Evolutionary conservation across 2,888 invertebrate species (phyloP), one percentile per base, ranked within the genome.

Genomic region (Troides aeacus): DNA sequence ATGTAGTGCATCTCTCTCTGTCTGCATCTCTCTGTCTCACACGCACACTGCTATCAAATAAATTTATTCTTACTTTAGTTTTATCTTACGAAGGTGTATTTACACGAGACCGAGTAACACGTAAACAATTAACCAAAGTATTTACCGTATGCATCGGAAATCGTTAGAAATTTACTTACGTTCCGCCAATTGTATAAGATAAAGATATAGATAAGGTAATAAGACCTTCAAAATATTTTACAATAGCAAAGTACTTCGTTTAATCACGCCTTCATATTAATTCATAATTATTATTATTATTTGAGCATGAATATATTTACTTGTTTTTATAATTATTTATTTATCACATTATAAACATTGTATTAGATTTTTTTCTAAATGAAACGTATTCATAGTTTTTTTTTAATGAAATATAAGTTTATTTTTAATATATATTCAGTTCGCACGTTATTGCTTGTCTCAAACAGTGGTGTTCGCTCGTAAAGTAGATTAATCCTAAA

Each of bases 1-100:
- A 90, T 91, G 92, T 92, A 91, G 90, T 89, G 84, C 88, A 86
- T 88, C 86, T 89, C 86, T 89, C 84, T 90, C 85, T 90, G 77
- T 87, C 86, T 90, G 70, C 70, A 70, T 90, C 87, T 89, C 85
- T 90, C 86, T 90, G 78, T 87, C 86, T 90, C 87, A 86, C 90
- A 87, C 86, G 86, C 87, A 87, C 83, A 85, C 80, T 84, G 75
- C 83, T 81, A 80, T 79, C 69, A 66, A 53, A 63, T 62, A 61
- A 42, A 65, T 64, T 46, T 61, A 61, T 39, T 61, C 23, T 39
- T 58, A 57, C 71, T 30, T 72, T 70, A 62, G 68, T 53, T 67
- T 72, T 70, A 69, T 60, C 23, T 68, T 64, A 70, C 58, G 56
- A 64, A 62, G 66, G 66, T 70, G 58, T 64, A 60, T 58, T 70